Base-by-base conservation (phyloP, 2,113 vertebrate genomes). In the Pelmatolapia mariae region DNA sequence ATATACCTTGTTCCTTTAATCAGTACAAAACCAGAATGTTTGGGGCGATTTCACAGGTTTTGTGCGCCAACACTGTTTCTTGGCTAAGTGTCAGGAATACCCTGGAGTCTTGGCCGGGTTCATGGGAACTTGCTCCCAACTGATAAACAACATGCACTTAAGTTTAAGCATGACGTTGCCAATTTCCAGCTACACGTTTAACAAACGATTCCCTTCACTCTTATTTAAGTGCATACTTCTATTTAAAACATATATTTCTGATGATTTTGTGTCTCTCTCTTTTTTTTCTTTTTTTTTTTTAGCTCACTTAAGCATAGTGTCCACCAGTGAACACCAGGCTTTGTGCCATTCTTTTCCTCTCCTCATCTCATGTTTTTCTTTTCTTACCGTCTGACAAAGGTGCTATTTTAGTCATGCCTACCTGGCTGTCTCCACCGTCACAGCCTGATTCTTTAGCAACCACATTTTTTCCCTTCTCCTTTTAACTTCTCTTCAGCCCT, bases 1-100 rank as follows among this genome's bases (percentile, higher is more conserved):
- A 52, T 50, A 78, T n/a, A 50, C 45, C 73, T 78, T 29, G 26
- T 68, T 84, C 79, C 22, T 83, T 78, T 76, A 83, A 19, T 43
- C 52, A 45, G 40, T 12, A 6, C 52, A 40, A 50, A 76, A 52
- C 45, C 45, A 52, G 26, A 80, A 10, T 8, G 38, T 36, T n/a
- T 16, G n/a, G 24, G 19, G 29, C 4, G 15, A 80, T 80, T 86
- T 66, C 29, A 53, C 45, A 53, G 31, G 45, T 52, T 83, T 83
- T 15, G 31, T 53, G 31, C 10, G 57, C 76, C 57, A 66, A 47
- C 33, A 53, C 22, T 5, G 18, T 53, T 66, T 85, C 57, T 52
- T 80, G 73, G 38, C 73, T 9, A 53, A 33, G 22, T 40, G 73
- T 61, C 40, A 24, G 24, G 5, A 47, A 52, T 31, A 38, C 52